These are phyloP conservation scores for Ispidina picta DNA, from an alignment of 2,797 vertebrate species.

Conservation along the genomic window DNA sequence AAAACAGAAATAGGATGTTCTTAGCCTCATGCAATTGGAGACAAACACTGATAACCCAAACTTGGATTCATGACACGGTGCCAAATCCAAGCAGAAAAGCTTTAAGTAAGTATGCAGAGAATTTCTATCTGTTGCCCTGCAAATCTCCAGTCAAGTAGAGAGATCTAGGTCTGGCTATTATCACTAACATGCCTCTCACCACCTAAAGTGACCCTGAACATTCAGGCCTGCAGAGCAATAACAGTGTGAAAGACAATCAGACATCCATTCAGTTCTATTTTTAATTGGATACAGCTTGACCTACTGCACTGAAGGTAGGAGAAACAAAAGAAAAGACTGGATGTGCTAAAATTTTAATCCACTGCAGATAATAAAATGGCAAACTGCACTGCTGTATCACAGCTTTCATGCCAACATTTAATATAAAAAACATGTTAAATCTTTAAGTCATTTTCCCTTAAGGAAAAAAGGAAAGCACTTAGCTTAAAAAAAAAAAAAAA, in stretches of 20 bases:
- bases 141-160: constrained; percentile 38
- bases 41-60: neutral
- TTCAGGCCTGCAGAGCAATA: constrained; percentile 18
- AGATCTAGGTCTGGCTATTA: constrained; percentile 34
- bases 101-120: constrained; percentile 45
- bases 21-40: neutral
- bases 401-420: neutral
- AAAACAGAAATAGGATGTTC: constrained; percentile 33
- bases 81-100: constrained; percentile 33
- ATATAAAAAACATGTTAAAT: neutral
- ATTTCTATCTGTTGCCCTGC: constrained; percentile 34
- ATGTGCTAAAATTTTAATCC: neutral
- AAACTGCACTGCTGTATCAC: neutral
- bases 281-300: neutral
- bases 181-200: constrained; percentile 6
- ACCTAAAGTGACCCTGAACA: constrained; percentile 31
- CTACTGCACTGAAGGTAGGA: neutral
- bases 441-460: neutral
- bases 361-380: neutral
- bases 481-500: neutral
- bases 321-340: neutral
- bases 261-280: neutral
- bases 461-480: neutral
- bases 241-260: neutral
- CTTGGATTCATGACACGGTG: constrained; percentile 14